These are phyloP conservation scores for Athrips mouffetella DNA, from an alignment of 2,888 invertebrate species.

Conservation along the genomic window DNA sequence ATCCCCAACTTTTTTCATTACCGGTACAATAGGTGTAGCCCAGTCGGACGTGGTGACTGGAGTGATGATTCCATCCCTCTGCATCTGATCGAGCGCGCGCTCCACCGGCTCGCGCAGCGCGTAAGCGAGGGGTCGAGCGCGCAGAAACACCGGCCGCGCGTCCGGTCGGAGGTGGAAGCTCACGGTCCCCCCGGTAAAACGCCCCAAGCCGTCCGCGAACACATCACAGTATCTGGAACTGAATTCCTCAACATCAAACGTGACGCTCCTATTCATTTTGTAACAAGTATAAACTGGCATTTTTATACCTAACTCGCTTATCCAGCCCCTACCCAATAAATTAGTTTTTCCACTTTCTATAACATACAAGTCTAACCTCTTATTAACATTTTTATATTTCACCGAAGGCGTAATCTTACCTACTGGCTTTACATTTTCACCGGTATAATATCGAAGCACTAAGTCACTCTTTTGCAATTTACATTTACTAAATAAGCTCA, in stretches of 20 bases:
- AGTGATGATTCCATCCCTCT: constrained; percentile 19
- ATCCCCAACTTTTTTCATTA: constrained; percentile 21
- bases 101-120: too few relatives aligned
- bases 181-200: constrained; percentile 13
- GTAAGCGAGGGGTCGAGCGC: too few relatives aligned
- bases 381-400: too few relatives aligned
- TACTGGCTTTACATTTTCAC: too few relatives aligned
- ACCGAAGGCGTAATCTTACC: too few relatives aligned
- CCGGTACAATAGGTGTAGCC: too few relatives aligned
- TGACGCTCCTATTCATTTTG: not conserved
- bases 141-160: constrained; percentile 10
- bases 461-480: too few relatives aligned
- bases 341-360: too few relatives aligned
- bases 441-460: too few relatives aligned
- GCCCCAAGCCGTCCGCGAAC: constrained; percentile 23
- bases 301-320: not conserved
- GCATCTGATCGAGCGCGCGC: constrained; percentile 19
- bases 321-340: not conserved
- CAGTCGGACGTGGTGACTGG: constrained; percentile 23
- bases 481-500: too few relatives aligned
- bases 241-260: constrained; percentile 8
- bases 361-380: too few relatives aligned
- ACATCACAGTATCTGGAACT: constrained; percentile 24
- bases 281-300: not conserved
- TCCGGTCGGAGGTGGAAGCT: constrained; percentile 5